Conservation (phyloP, 2,888 invertebrate genomes). For the Meta bourneti region DNA sequence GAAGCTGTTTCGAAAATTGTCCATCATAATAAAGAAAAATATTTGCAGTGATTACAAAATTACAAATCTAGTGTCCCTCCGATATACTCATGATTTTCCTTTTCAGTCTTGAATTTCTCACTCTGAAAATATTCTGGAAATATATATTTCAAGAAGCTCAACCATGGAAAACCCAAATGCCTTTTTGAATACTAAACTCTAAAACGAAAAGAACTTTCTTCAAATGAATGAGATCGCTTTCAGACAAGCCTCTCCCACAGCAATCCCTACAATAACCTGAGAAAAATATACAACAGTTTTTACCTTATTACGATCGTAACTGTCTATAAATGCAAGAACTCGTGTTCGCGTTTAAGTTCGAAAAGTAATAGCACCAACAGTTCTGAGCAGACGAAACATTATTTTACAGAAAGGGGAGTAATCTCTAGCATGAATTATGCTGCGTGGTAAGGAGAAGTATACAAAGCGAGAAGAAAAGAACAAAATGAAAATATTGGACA, state of each 20-base stretch:
- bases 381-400: background rate
- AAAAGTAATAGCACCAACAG: background rate
- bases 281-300: background rate
- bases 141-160: too few species aligned
- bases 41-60: too few species aligned
- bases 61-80: too few species aligned
- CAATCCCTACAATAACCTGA: background rate
- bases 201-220: background rate
- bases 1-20: too few species aligned
- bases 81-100: too few species aligned
- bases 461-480: slow-evolving; percentile 60
- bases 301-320: background rate
- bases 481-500: slow-evolving; percentile 73
- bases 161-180: too few species aligned
- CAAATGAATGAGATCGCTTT: background rate
- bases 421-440: slow-evolving; percentile 71
- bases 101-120: too few species aligned
- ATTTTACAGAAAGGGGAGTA: slow-evolving; percentile 13
- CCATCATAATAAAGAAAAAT: too few species aligned
- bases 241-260: background rate
- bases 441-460: slow-evolving; percentile 24
- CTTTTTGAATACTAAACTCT: too few species aligned
- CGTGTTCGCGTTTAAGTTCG: background rate
- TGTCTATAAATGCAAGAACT: background rate
- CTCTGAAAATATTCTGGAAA: too few species aligned